phyloP scores from a whole-genome alignment of 2,888 invertebrate genomes.

The Pemphredon lugubris region DNA sequence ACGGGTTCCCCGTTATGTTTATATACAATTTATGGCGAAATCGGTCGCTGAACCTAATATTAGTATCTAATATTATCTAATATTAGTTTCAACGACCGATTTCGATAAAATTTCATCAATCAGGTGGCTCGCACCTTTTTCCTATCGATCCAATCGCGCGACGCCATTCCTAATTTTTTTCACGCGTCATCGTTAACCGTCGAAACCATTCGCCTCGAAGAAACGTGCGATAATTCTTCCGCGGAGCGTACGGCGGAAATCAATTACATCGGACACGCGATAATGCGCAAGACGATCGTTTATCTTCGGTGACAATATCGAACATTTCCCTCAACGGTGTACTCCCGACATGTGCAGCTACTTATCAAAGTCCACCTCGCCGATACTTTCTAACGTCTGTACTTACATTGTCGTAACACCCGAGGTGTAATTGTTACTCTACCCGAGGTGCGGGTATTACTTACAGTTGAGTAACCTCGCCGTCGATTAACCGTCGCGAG shows the following conservation, averaged over 20 bases:
- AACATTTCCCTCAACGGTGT: background rate
- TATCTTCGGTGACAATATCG: background rate
- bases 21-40: no score
- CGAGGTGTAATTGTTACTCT: conserved; percentile 14
- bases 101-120: no score
- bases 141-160: no score
- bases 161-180: no score
- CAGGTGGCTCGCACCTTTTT: no score
- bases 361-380: background rate
- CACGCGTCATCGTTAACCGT: no score
- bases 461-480: conserved; percentile 11
- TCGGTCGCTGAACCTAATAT: no score
- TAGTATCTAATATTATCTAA: no score
- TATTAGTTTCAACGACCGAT: no score
- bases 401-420: conserved; percentile 5
- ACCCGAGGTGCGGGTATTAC: conserved; percentile 8
- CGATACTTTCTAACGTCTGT: conserved; percentile 4
- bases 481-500: conserved; percentile 20
- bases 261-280: background rate
- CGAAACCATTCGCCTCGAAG: background rate
- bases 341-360: background rate
- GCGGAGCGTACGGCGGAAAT: background rate
- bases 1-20: no score
- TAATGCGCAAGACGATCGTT: background rate
- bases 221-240: background rate